Base-by-base conservation (phyloP, 2,888 invertebrate genomes). In the Dendrolimus houi region DNA sequence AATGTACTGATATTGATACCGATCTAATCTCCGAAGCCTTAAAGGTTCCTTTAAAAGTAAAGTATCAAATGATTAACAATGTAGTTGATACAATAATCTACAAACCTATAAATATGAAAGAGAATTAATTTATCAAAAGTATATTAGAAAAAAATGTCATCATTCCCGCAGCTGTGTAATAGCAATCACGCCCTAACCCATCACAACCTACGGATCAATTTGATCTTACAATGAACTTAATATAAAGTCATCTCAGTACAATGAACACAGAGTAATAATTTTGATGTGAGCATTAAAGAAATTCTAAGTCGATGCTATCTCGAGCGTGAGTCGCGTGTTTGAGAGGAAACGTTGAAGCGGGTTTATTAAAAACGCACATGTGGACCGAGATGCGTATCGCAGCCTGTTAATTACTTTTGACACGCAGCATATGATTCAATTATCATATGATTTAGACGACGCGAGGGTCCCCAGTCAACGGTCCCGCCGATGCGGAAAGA, bases 381-480 rank as follows among this genome's bases (percentile, higher is more conserved):
- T 87, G 86, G 76, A 75, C 66, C 75, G 77, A 87, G 88, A 89
- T 90, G 86, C 75, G 83, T 90, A 90, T 89, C 88, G 83, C 89
- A 86, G 81, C 78, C 77, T 83, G 87, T 88, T 90, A 88, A 90
- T 89, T 89, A 87, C 89, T 84, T 88, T 77, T 88, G 89, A 90
- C 90, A 86, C 79, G 86, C 87, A 83, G 89, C 90, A 89, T 89
- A 90, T 89, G 89, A 90, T 90, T 90, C 89, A 90, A 90, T 90
- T 90, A 90, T 84, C 85, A 78, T 86, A 89, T 89, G 89, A 90
- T 89, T 89, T 89, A 90, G 86, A 72, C 76, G 70, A 69, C 74
- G 69, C 72, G 79, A 77, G 77, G 82, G 81, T 77, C 73, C 79
- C 71, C 71, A 68, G 61, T 66, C 66, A 67, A 65, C 60, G 69